phyloP scores from a whole-genome alignment of 1,140 invertebrate species.

The Orussus abietinus region DNA sequence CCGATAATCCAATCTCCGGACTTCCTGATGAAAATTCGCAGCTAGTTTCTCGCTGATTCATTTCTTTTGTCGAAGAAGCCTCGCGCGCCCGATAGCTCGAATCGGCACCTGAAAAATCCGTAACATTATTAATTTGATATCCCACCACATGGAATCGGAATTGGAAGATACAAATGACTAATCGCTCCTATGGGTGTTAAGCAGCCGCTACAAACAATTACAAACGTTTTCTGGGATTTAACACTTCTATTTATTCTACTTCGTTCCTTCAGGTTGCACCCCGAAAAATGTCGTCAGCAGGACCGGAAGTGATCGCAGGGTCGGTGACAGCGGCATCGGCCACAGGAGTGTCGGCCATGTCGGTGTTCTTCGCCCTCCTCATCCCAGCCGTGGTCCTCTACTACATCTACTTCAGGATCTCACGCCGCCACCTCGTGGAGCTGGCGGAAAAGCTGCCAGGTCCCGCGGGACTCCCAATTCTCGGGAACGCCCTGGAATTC shows the following conservation, averaged over 20 bases:
- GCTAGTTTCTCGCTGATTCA: no score
- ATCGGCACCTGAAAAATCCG: neutral
- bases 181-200: no score
- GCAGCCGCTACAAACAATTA: no score
- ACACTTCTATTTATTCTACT: no score
- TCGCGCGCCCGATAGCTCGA: no score
- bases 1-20: no score
- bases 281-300: conserved; percentile 41
- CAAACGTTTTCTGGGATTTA: no score
- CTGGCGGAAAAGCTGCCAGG: conserved; percentile 68
- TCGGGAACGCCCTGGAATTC: conserved; percentile 70
- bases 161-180: no score
- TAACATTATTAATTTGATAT: neutral
- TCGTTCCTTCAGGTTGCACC: no score
- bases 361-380: conserved; percentile 65
- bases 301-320: conserved; percentile 44
- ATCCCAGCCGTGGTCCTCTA: conserved; percentile 65
- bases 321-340: conserved; percentile 38
- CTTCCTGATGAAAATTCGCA: no score
- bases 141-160: no score
- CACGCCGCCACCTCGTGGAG: conserved; percentile 64
- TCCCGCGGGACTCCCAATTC: conserved; percentile 62
- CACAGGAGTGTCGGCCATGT: conserved; percentile 53
- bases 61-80: no score
- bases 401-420: conserved; percentile 70